Percentiles rank a stretch among this genome's conserved stretches.
Conservation (phyloP, 2,888 invertebrate species). For the Caradrina kadenii region DNA sequence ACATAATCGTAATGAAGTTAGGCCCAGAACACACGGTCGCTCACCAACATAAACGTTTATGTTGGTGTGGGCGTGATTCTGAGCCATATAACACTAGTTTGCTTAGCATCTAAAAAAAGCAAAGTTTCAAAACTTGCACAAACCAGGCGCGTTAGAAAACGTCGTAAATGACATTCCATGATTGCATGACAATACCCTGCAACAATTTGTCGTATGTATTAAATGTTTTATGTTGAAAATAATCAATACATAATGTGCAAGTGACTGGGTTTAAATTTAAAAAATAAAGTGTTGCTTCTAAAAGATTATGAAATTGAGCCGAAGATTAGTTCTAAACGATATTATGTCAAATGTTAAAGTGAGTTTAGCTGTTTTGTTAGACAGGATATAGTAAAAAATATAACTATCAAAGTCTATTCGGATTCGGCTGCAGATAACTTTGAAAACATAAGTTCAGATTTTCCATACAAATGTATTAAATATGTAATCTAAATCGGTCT, state of each 20-base stretch:
- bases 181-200: constrained; percentile 79
- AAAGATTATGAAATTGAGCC: constrained; percentile 65
- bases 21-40: constrained; percentile 41
- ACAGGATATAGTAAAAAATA: constrained; percentile 38
- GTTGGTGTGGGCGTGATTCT: constrained; percentile 21
- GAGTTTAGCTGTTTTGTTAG: constrained; percentile 14
- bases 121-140: constrained; percentile 52
- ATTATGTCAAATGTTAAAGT: constrained; percentile 48
- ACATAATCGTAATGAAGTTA: constrained; percentile 54
- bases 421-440: not conserved
- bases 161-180: constrained; percentile 64
- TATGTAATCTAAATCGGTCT: constrained; percentile 15
- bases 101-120: constrained; percentile 42
- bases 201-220: constrained; percentile 62
- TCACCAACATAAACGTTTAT: constrained; percentile 47
- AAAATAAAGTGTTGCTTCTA: constrained; percentile 47
- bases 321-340: constrained; percentile 61
- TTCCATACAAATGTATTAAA: constrained; percentile 14
- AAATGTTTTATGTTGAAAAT: constrained; percentile 51
- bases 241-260: constrained; percentile 42
- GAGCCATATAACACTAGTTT: constrained; percentile 38
- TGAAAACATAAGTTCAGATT: not conserved
- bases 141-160: constrained; percentile 51
- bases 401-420: constrained; percentile 9
- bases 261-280: constrained; percentile 29